Evolutionary conservation across 1,140 invertebrate species (phyloP), one percentile per base, ranked within the genome.

Genomic region (Gerris buenoi): DNA sequence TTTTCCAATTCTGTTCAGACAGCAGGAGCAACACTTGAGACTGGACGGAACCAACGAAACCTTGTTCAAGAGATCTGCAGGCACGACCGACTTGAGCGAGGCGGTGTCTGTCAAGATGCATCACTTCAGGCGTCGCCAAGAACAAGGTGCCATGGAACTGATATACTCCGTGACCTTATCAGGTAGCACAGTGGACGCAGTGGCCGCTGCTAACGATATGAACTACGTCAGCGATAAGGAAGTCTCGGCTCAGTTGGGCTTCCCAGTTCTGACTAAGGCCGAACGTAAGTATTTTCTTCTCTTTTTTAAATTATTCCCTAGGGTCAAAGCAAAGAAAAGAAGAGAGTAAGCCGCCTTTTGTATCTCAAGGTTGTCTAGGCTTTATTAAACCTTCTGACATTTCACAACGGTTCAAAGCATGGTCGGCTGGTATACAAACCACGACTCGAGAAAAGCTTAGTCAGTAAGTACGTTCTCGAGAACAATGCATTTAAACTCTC

Each of bases 141-240:
- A 56, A 1, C n/a, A 29, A 3, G 25, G 57, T 18, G 59, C 46
- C 1, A n/a, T 56, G 10, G 78, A 83, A 69, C 80, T 91, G 56
- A 83, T 91, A 14, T 91, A 91, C 72, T 87, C 88, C 2, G 89
- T 91, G 29, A 79, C 86, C 65, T 85, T 90, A 0, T 85, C 84
- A 25, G 88, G 86, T 0, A 82, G 86, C 70, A 87, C 89, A 0
- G 87, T 91, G 1, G 82, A 87, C 26, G 89, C 89, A 0, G 82
- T 82, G 13, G 88, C 86, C 0, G 89, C 89, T 0, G 86, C 88
- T 2, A 83, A 84, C 64, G 89, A 91, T 71, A 91, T 91, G 88
- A 79, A 82, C 57, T 77, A 90, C 3, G 81, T 91, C 1, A 82
- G 84, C 0, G 84, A 88, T 46, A 83, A 83, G 13, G 89, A 91